These are phyloP conservation scores for Aphrocallistes beatrix DNA, from an alignment of 37 sponge, comb jelly and placozoan species.

Conservation along the genomic window DNA sequence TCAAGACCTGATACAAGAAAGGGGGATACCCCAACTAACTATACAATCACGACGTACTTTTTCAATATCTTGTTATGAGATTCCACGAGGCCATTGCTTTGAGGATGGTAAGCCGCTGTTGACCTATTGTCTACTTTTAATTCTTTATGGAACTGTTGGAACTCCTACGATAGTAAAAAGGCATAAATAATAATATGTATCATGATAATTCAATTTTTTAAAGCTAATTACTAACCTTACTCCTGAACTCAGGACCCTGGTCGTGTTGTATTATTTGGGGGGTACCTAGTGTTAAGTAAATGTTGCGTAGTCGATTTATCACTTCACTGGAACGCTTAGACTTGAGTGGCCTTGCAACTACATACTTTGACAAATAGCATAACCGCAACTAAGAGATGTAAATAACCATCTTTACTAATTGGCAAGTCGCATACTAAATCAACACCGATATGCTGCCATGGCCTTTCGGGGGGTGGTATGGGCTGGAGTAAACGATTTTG, in stretches of 20 bases:
- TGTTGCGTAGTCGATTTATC: not conserved
- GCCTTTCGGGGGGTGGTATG: not conserved
- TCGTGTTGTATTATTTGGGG: not conserved
- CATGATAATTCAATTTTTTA: too few relatives aligned
- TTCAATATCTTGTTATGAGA: not conserved
- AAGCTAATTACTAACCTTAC: not conserved
- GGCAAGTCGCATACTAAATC: constrained; percentile 1
- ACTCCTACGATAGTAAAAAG: not conserved
- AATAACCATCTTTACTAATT: not conserved
- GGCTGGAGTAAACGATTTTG: constrained; percentile 16
- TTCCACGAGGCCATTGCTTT: not conserved
- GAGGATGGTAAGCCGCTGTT: not conserved
- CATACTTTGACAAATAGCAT: constrained; percentile 1
- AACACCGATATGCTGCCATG: not conserved
- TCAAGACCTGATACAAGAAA: too few relatives aligned
- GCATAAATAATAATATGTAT: too few relatives aligned
- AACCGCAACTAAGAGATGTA: not conserved
- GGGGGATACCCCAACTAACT: too few relatives aligned
- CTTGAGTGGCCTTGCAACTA: constrained; percentile 6
- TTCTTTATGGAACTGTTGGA: not conserved
- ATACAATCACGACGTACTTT: too few relatives aligned
- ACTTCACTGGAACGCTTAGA: not conserved
- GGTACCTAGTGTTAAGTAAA: not conserved
- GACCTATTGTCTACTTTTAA: constrained; percentile 8
- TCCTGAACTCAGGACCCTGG: not conserved